These are phyloP conservation scores for Campaea margaritaria DNA, from an alignment of 2,888 invertebrate species.

Conservation along the genomic window DNA sequence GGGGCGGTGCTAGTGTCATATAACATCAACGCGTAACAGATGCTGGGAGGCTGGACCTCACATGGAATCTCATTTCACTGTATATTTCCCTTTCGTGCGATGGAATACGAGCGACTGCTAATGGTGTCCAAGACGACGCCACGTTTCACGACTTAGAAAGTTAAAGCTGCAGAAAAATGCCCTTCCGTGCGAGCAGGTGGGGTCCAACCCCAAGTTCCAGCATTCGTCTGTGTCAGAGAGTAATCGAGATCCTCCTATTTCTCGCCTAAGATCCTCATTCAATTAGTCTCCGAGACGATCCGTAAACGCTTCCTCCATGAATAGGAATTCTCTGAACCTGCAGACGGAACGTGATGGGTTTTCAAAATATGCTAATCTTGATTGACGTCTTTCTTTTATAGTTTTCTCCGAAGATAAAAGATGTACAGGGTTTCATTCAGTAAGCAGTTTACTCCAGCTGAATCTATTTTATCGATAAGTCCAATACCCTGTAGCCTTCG, in stretches of 20 bases:
- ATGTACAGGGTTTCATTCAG: neutral
- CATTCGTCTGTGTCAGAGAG: constrained; percentile 12
- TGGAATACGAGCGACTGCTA: too few species aligned
- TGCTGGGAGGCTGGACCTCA: neutral
- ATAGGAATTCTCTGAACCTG: constrained; percentile 16
- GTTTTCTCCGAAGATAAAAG: neutral
- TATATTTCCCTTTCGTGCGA: too few species aligned
- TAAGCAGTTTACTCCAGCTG: too few species aligned
- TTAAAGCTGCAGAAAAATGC: too few species aligned
- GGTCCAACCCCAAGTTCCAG: neutral
- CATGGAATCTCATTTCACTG: too few species aligned
- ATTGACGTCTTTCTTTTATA: constrained; percentile 30
- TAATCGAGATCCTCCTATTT: constrained; percentile 15
- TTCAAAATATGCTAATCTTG: constrained; percentile 37
- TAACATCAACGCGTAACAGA: neutral
- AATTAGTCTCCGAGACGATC: constrained; percentile 20
- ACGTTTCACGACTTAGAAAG: too few species aligned
- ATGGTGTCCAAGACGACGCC: too few species aligned
- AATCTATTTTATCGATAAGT: neutral
- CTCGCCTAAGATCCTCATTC: constrained; percentile 18
- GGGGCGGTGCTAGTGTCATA: too few species aligned
- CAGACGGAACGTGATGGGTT: constrained; percentile 19
- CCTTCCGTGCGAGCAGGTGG: too few species aligned
- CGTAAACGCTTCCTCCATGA: constrained; percentile 2
- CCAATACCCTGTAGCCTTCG: too few species aligned